Conservation (phyloP, 2,888 invertebrate genomes). For the Drosophila eohydei region DNA sequence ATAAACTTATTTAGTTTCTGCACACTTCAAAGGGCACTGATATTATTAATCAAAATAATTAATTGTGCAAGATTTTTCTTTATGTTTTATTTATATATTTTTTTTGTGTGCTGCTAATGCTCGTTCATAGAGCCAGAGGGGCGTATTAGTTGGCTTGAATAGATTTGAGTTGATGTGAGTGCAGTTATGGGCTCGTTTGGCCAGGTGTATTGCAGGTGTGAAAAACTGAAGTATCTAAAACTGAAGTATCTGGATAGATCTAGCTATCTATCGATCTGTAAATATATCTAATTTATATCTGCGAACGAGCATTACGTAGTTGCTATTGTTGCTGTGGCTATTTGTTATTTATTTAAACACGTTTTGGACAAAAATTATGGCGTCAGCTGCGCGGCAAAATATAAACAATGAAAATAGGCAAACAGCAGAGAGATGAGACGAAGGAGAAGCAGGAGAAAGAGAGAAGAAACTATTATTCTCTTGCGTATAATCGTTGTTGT, state of each 20-base stretch:
- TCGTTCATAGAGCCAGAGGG: background rate
- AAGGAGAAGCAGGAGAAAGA: background rate
- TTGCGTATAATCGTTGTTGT: conserved; percentile 30
- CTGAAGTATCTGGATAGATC: background rate
- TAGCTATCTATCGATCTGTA: background rate
- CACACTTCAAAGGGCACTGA: background rate
- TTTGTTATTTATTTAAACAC: conserved; percentile 40
- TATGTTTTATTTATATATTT: background rate
- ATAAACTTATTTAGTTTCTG: background rate
- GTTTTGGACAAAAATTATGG: conserved; percentile 56
- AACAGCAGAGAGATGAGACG: background rate
- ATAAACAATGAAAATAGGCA: conserved; percentile 52
- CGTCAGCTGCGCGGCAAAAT: conserved; percentile 60
- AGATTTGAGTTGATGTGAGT: too few species aligned
- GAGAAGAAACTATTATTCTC: conserved; percentile 34
- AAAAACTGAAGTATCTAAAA: background rate
- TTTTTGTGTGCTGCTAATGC: background rate
- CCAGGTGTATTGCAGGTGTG: background rate
- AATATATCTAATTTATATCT: background rate
- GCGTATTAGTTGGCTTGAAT: background rate
- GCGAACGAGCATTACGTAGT: conserved; percentile 4
- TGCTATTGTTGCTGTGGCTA: background rate
- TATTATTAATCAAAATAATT: conserved; percentile 1
- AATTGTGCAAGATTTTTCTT: background rate
- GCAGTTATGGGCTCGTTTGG: background rate